phyloP scores from a whole-genome alignment of 1,140 invertebrate genomes.

The Hylaeus volcanicus region DNA sequence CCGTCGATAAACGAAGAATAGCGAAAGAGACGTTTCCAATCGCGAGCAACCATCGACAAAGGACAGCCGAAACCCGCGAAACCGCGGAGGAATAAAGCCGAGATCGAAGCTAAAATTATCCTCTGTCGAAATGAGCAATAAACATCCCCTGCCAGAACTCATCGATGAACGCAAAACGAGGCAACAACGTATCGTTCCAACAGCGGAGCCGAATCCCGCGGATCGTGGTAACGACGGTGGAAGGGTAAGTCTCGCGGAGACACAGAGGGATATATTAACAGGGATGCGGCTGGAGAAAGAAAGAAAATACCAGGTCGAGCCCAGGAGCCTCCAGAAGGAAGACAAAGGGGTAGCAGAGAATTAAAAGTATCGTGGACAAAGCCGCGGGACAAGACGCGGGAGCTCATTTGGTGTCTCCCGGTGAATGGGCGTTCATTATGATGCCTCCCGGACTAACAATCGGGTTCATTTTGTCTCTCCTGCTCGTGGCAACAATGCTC shows the following conservation, averaged over 20 bases:
- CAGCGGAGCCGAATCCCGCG: not conserved
- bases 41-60: too few species aligned
- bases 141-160: too few species aligned
- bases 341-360: conserved; percentile 72
- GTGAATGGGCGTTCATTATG: conserved; percentile 77
- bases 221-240: not conserved
- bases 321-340: conserved; percentile 47
- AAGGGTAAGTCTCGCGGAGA: conserved; percentile 4
- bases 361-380: conserved; percentile 79
- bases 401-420: conserved; percentile 78
- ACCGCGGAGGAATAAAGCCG: too few species aligned
- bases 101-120: too few species aligned
- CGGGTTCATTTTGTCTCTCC: conserved; percentile 77
- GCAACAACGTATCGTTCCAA: not conserved
- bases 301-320: conserved; percentile 49
- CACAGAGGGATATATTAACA: conserved; percentile 25
- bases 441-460: conserved; percentile 76
- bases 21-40: too few species aligned
- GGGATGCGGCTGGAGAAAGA: conserved; percentile 20
- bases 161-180: not conserved
- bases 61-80: too few species aligned
- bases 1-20: too few species aligned
- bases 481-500: conserved; percentile 75
- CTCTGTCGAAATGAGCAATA: too few species aligned
- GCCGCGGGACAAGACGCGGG: conserved; percentile 74